Base-by-base conservation (phyloP, 2,113 vertebrate genomes). In the Delphinus delphis region DNA sequence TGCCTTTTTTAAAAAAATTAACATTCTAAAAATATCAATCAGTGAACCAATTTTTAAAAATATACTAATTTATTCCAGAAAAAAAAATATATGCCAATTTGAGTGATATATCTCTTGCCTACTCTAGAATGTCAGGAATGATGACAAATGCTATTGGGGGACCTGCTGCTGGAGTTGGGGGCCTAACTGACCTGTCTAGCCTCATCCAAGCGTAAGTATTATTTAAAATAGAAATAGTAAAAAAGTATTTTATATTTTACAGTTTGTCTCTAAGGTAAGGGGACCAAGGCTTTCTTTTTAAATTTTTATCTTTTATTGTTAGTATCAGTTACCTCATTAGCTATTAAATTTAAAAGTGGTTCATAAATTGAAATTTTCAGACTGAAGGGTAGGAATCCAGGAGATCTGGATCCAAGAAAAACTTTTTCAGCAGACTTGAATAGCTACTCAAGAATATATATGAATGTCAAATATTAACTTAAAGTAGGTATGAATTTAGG, bases 111-210 rank as follows among this genome's bases (percentile, higher is more conserved):
- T 93, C 89, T 96, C 79, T 96, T 98, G 9, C 90, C 71, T 79
- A 26, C 36, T 98, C 17, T 98, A 99, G 99, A 73, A 99, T 99
- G 99, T 99, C 99, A 0, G 99, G 99, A 88, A 99, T 99, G 99
- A 99, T 99, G 99, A 99, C 99, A 8, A 99, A 99, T 12, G 99
- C 99, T 12, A 99, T 99, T 13, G 99, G 99, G 36, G 99, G 99
- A 55, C 99, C 99, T 80, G 99, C 99, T 62, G 99, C 99, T 0
- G 99, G 99, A 80, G 99, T 99, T 91, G 99, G 99, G 12, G 99
- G 99, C 82, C 98, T 99, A 71, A 99, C 99, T 0, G 99, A 99
- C 98, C 99, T 99, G 95, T 99, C 99, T 98, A 99, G 99, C 97
- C 98, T 99, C 94, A 99, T 99, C 88, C 99, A 99, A 86, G 99